Base-by-base conservation (phyloP, 2,888 invertebrate species). In the Drosophila buzzatii region DNA sequence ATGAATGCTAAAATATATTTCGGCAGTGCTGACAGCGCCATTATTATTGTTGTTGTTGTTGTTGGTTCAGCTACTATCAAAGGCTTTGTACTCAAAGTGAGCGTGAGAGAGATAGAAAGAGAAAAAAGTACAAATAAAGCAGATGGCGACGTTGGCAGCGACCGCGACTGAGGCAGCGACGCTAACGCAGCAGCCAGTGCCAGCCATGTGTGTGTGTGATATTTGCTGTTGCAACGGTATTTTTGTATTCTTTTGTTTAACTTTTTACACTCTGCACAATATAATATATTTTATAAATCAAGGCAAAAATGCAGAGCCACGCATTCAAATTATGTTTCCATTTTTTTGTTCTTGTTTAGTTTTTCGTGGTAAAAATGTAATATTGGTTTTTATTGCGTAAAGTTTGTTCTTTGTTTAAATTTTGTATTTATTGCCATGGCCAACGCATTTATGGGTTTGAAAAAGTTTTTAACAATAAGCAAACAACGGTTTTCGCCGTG, bases 1-100 rank as follows among this genome's bases (percentile, higher is more conserved):
- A 89, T 89, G 88, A 85, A 85, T 85, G 85, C 82, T 82, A 69
- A 85, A 85, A 85, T 82, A 85, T 84, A 85, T 89, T 82, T 81
- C 60, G 86, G 73, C 73, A 53, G 47, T 39, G 74, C 64, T 59
- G 65, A 65, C 67, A 73, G 64, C 59, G 82, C 61, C 70, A 71
- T 71, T 76, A 71, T 71, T 76, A 66, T 73, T 80, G 68, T 77
- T 72, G 72, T 52, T 87, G 66, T 72, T 79, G 68, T 77, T 72
- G 72, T 53, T 85, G 66, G 70, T 81, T 61, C 70, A 66, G 77
- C 85, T 84, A 78, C 84, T 79, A 81, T 81, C 73, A 89, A 85
- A 84, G 85, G 85, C 73, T 86, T 85, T 85, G 70, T 55, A 64
- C 71, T n/a, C 60, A 64, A 14, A 20, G 6, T 7, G 31, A 31